phyloP scores from a whole-genome alignment of 2,888 invertebrate species.

The Megalurothrips usitatus region DNA sequence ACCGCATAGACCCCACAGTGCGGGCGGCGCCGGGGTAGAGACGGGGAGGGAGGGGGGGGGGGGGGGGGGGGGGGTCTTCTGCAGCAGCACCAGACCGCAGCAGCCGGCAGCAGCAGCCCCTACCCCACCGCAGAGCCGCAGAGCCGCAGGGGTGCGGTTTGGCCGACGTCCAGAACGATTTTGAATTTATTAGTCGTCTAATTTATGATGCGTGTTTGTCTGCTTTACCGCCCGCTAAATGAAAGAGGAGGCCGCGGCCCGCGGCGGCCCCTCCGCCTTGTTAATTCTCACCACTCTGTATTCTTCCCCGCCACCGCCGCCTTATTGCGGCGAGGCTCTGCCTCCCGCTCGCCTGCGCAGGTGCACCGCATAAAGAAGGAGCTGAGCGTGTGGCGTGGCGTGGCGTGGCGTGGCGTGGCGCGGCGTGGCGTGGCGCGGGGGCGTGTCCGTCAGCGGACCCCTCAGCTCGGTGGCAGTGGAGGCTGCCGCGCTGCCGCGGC shows the following conservation, averaged over 20 bases:
- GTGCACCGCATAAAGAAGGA: too few species aligned
- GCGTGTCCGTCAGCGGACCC: too few species aligned
- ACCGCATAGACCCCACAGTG: too few species aligned
- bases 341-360: too few species aligned
- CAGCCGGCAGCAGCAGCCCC: not conserved
- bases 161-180: constrained; percentile 3
- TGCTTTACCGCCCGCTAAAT: not conserved
- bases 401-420: not conserved
- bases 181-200: not conserved
- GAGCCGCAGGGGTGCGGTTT: not conserved
- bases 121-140: not conserved
- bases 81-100: not conserved
- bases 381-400: too few species aligned
- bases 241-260: not conserved
- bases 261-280: not conserved
- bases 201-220: constrained; percentile 9
- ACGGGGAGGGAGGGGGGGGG: not conserved
- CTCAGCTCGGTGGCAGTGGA: too few species aligned
- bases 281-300: not conserved
- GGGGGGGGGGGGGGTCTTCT: not conserved
- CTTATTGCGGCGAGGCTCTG: not conserved
- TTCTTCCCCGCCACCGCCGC: not conserved
- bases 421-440: too few species aligned
- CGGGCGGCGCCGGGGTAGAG: not conserved
- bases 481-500: too few species aligned